A percentile compares a stretch with the other conserved stretches of the same genome.
These are phyloP conservation scores for Zelostemma sp. DNA, from an alignment of 1,140 invertebrate species.

Conservation along the genomic window DNA sequence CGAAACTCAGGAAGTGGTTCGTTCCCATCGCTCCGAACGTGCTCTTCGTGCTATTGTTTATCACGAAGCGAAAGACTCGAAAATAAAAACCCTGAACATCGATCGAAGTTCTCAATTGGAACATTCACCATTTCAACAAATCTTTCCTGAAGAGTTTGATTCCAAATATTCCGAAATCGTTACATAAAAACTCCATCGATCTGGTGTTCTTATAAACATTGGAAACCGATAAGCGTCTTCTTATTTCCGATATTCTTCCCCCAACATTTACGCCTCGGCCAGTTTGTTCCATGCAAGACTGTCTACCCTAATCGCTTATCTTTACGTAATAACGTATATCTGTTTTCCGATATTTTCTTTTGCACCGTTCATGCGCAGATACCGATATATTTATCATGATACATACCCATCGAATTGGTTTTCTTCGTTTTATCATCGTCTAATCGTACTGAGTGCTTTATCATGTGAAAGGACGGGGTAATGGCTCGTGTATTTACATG, in stretches of 20 bases:
- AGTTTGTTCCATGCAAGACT: not conserved
- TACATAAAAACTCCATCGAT: too few species aligned
- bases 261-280: not conserved
- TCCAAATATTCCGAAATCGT: too few species aligned
- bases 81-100: not conserved
- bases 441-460: constrained; percentile 55
- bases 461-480: constrained; percentile 45
- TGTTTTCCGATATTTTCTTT: constrained; percentile 25
- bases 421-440: constrained; percentile 38
- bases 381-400: not conserved
- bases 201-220: too few species aligned
- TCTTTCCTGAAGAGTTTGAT: too few species aligned
- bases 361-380: not conserved
- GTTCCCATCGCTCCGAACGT: constrained; percentile 33
- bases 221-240: too few species aligned
- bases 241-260: not conserved
- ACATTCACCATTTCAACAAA: too few species aligned
- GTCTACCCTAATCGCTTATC: not conserved
- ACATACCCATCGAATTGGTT: constrained; percentile 13
- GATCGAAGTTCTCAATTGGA: too few species aligned
- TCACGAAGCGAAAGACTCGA: not conserved
- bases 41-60: constrained; percentile 9
- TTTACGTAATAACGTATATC: constrained; percentile 11
- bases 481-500: constrained; percentile 47
- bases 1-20: constrained; percentile 35